Percentiles rank a stretch among this genome's conserved stretches.
phyloP scores from a whole-genome alignment of 2,797 vertebrate species.

The Syngnathus acus region DNA sequence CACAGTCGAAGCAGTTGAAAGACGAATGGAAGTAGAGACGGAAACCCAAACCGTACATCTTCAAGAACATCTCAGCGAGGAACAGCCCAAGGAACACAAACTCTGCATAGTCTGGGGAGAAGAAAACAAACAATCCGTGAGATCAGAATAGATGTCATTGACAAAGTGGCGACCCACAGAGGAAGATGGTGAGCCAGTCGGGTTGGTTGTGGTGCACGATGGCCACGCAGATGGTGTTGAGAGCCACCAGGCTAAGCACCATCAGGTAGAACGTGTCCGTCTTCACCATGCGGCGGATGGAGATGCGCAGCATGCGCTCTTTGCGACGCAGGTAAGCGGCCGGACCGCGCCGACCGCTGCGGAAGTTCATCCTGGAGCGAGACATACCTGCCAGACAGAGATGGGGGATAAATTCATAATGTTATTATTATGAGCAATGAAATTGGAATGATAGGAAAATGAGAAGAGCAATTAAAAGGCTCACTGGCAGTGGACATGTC shows the following conservation, averaged over 20 bases:
- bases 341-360: conserved; percentile 83
- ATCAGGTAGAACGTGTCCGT: conserved; percentile 97
- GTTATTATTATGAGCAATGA: too few species aligned
- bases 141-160: conserved; percentile 3
- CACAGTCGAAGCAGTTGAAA: conserved; percentile 98
- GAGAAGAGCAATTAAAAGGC: conserved; percentile 27
- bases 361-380: conserved; percentile 85
- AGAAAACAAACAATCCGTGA: conserved; percentile 11
- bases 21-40: conserved; percentile 98
- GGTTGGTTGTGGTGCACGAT: conserved; percentile 98
- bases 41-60: conserved; percentile 96
- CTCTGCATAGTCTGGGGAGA: conserved; percentile 94
- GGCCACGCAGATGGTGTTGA: conserved; percentile 97
- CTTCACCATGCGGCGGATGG: conserved; percentile 97
- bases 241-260: conserved; percentile 88
- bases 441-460: background rate
- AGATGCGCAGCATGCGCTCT: conserved; percentile 92
- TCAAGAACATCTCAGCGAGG: conserved; percentile 96
- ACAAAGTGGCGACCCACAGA: conserved; percentile 77
- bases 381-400: conserved; percentile 72
- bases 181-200: conserved; percentile 90
- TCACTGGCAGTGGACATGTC: conserved; percentile 89
- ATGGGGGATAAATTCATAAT: background rate
- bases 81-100: conserved; percentile 98
- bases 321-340: conserved; percentile 92